Base-by-base conservation (phyloP, 2,113 vertebrate species). In the Prionailurus bengalensis region DNA sequence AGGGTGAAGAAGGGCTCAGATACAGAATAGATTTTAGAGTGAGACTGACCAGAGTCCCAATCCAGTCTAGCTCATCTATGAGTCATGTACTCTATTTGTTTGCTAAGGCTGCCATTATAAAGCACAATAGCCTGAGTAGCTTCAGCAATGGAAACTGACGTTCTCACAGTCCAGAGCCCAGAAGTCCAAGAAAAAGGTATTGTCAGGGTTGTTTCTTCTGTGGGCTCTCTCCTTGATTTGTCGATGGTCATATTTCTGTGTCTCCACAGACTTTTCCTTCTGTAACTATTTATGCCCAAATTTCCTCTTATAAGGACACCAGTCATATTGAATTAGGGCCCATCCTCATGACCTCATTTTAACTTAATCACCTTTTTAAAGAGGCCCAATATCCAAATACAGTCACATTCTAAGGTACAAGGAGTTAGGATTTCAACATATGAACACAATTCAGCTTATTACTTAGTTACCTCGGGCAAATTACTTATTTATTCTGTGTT, bases 51-150 rank as follows among this genome's bases (percentile, higher is more conserved):
- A 25, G 27, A 68, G 66, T 29, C 23, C 42, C 29, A 73, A 15
- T 12, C 6, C 10, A 5, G 11, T 33, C 11, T 39, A 85, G 53
- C 55, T 45, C 53, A 65, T 7, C 33, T 61, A 1, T n/a, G 15
- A 71, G 13, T 16, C 4, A 0, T 29, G 10, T 3, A 5, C 10
- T 42, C 0, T 42, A n/a, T 79, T 55, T 31, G 42, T 58, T 73
- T 89, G 13, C 53, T 68, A 63, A 31, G 13, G 13, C 19, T 65
- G 3, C 19, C 61, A 23, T 36, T 74, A 79, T 6, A 95, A 68
- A 61, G 13, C 4, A 79, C 27, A 14, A 17, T 11, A 13, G 48
- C 4, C 31, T 29, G 31, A 70, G 61, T 29, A 21, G 9, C 31
- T 51, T 65, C 76, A 90, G 19, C 84, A 87, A 55, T 0, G 82